Base-by-base conservation (phyloP, 2,888 invertebrate species). In the Polydrusus tereticollis region DNA sequence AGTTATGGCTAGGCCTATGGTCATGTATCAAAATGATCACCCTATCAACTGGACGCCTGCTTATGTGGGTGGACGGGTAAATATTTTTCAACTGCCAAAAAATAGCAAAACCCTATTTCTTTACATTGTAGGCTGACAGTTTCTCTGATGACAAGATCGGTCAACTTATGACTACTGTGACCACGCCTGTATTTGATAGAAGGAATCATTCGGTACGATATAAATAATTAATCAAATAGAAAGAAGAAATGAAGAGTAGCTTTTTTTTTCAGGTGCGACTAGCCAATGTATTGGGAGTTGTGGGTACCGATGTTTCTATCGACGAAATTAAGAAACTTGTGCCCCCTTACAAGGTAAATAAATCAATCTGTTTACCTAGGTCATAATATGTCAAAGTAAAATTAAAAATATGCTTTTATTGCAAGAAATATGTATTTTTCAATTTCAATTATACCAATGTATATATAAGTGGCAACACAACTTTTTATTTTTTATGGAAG, bases 41-140 rank as follows among this genome's bases (percentile, higher is more conserved):
- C 96, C 96, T 0, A 93, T 96, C 52, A 93, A 97, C 79, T 99
- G 99, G 99, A 97, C 97, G 77, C 94, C 97, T 0, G 95, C 94
- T 4, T 98, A 94, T 84, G 88, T 94, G 64, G 94, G 93, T 60
- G 94, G 95, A 60, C 91, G 93, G 87, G 94, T 94, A 82, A 87
- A 88, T 45, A 41, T 41, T 14, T 38, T 50, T 16, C 41, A 41
- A 16, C 14, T 41, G 6, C 4, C 58, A 41, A 16, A 43, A 41
- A 14, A 18, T 8, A 33, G 21, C 33, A n/a, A 18, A 21, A 23
- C n/a, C n/a, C n/a, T 21, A 57, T 6, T 43, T 5, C 16, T 29
- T 58, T 64, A 18, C 72, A 73, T 85, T 85, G 83, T 86, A 93
- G 93, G 91, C 91, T 78, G 91, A 89, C 82, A 90, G 89, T 83